phyloP scores from a whole-genome alignment of 2,888 invertebrate species.

The Fragum sueziense region DNA sequence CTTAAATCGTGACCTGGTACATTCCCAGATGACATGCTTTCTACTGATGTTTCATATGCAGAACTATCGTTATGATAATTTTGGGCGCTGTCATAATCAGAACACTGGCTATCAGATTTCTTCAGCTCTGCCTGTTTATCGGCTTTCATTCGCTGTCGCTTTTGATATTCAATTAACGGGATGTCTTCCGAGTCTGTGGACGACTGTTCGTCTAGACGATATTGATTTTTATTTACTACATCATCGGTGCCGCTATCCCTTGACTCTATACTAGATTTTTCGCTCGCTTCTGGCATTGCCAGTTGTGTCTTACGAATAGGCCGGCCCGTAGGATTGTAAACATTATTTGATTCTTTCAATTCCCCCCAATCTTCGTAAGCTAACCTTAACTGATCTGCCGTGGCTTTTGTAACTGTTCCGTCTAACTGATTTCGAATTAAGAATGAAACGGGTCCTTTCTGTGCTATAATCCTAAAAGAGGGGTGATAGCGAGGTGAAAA shows the following conservation, averaged over 20 bases:
- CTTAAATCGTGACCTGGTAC: too few species aligned
- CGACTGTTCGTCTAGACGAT: not conserved
- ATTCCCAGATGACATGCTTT: too few species aligned
- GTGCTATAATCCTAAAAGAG: not conserved
- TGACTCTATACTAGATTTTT: not conserved
- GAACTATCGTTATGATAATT: too few species aligned
- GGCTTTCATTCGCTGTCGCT: too few species aligned
- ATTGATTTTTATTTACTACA: not conserved
- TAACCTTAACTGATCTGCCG: not conserved
- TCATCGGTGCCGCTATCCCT: not conserved
- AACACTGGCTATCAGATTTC: too few species aligned
- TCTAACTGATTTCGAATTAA: not conserved
- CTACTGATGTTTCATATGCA: too few species aligned
- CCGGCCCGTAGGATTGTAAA: not conserved
- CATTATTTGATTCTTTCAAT: not conserved
- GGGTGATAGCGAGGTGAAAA: not conserved
- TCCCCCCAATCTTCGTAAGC: not conserved
- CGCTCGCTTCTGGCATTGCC: not conserved
- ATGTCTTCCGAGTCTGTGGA: not conserved
- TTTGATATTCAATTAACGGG: not conserved
- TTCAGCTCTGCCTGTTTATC: too few species aligned
- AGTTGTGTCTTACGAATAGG: not conserved
- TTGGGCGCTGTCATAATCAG: too few species aligned
- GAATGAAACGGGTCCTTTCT: not conserved
- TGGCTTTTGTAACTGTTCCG: not conserved